These are phyloP conservation scores for Drosophila trapezifrons DNA, from an alignment of 1,140 invertebrate genomes.

Conservation along the genomic window DNA sequence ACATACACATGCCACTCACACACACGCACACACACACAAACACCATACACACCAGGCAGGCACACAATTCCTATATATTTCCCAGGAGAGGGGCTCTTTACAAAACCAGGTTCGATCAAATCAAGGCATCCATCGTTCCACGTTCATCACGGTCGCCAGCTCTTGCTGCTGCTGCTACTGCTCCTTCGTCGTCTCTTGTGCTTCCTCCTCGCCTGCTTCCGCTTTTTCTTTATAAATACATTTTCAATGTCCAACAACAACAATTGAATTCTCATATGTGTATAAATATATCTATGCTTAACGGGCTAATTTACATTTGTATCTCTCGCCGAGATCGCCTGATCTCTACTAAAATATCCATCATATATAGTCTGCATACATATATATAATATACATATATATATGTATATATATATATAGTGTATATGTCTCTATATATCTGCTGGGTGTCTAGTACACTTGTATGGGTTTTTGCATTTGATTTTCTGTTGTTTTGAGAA, in stretches of 20 bases:
- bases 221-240: constrained; percentile 60
- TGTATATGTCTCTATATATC: constrained; percentile 12
- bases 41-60: constrained; percentile 10
- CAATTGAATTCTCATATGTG: constrained; percentile 72
- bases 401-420: constrained; percentile 8
- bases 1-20: not conserved
- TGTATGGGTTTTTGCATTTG: constrained; percentile 5
- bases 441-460: constrained; percentile 14
- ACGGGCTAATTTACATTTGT: constrained; percentile 69
- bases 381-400: constrained; percentile 19
- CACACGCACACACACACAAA: constrained; percentile 1
- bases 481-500: constrained; percentile 11
- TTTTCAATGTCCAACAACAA: constrained; percentile 89
- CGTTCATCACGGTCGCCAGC: constrained; percentile 22
- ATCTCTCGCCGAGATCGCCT: constrained; percentile 25
- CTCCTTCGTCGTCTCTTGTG: not conserved
- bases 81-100: constrained; percentile 1
- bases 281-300: constrained; percentile 72
- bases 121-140: constrained; percentile 32
- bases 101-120: constrained; percentile 43
- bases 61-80: constrained; percentile 16
- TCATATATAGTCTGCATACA: constrained; percentile 20
- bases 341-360: constrained; percentile 38
- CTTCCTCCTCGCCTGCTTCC: not conserved
- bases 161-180: not conserved